phyloP scores from a whole-genome alignment of 1,140 invertebrate species.

The Monomorium pharaonis region DNA sequence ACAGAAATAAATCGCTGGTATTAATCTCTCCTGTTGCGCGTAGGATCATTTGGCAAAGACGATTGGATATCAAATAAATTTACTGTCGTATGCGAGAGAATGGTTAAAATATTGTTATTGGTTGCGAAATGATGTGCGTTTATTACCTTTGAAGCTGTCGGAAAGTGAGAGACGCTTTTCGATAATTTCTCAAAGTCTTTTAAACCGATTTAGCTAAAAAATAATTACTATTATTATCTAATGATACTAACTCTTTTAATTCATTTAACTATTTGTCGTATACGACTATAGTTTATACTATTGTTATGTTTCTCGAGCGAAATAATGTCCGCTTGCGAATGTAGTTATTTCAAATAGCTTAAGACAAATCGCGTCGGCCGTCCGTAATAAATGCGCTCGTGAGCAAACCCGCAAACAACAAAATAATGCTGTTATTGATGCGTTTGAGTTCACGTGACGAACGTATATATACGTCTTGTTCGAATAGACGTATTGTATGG shows the following conservation, averaged over 20 bases:
- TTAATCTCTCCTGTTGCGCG: constrained; percentile 28
- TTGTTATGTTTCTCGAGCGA: background rate
- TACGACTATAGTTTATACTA: too few species aligned
- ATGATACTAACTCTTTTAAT: background rate
- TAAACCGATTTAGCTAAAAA: background rate
- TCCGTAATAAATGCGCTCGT: constrained; percentile 60
- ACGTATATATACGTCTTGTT: constrained; percentile 37
- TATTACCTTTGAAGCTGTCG: background rate
- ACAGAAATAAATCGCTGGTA: constrained; percentile 24
- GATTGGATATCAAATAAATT: constrained; percentile 3
- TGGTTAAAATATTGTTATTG: constrained; percentile 1
- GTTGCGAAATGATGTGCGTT: background rate
- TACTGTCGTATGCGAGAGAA: background rate
- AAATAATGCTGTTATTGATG: background rate
- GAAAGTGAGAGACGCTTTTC: background rate
- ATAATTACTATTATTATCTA: background rate
- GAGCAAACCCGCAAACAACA: constrained; percentile 60
- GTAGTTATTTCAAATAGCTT: constrained; percentile 44
- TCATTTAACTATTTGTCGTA: background rate
- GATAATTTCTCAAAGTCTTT: background rate
- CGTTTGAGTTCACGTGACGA: constrained; percentile 57
- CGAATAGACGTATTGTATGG: background rate
- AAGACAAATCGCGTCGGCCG: constrained; percentile 65
- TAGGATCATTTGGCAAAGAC: background rate
- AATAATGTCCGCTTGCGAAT: constrained; percentile 53